Evolutionary conservation across 2,113 vertebrate species (phyloP), one percentile per base, ranked within the genome.

Genomic region (Phrynosoma platyrhinos): DNA sequence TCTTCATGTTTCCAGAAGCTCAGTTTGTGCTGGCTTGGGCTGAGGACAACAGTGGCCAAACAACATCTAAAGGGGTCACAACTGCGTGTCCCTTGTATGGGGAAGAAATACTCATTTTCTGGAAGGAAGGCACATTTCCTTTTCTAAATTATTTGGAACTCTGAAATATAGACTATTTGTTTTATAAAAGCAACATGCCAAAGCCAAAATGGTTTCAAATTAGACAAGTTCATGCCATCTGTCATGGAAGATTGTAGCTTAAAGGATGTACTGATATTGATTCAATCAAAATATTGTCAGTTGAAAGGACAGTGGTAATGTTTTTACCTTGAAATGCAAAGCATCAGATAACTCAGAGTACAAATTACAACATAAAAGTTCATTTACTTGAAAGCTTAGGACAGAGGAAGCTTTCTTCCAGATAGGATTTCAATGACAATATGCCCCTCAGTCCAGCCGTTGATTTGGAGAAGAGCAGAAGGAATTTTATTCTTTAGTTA

Each of bases 281-380:
- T 62, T 32, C 58, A 32, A 9, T 80, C n/a, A 79, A 52, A 30
- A 14, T 23, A 79, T n/a, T 55, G 52, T 79, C 77, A 55, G 12
- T 30, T 30, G 53, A 14, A 53, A 79, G 12, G 25, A 79, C 53
- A 16, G 52, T 55, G 77, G 25, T 79, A 20, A 27, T 79, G 7
- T 27, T 55, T 53, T 53, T 79, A 78, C 76, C 76, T 78, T 79
- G 78, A 79, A 79, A 79, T 32, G 53, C 78, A 79, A 4, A 74
- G 13, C n/a, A 74, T 74, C n/a, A 74, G n/a, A 14, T 32, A 9
- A 13, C 71, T 76, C 42, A 1, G 6, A 76, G 42, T 42, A 40
- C 74, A 76, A 9, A 42, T 42, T 74, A 40, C 36, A 76, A 9
- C 13, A 32, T 9, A 40, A 76, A 42, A 40, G 13, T 42, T 42